Conservation (phyloP, 2,113 vertebrate species). For the Pelusios castaneus region DNA sequence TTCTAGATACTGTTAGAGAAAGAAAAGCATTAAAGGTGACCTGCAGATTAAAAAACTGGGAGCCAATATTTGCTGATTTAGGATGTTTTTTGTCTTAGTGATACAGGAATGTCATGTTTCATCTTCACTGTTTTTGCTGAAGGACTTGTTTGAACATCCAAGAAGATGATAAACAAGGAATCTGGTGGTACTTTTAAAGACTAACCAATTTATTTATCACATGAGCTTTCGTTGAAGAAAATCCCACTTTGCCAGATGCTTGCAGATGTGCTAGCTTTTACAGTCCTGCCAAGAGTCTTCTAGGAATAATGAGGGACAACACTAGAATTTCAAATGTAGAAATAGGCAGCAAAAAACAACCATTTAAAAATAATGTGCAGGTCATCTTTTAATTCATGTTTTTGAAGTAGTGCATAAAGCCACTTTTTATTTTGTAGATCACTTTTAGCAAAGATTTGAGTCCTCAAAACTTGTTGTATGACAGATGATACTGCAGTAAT, state of each 20-base stretch:
- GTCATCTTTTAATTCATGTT: background rate
- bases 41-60: background rate
- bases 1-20: background rate
- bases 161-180: too few relatives aligned
- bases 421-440: background rate
- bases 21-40: background rate
- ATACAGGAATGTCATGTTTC: background rate
- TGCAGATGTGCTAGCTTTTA: background rate
- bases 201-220: too few relatives aligned
- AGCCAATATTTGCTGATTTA: background rate
- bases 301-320: background rate
- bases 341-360: background rate
- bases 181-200: too few relatives aligned
- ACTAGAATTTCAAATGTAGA: background rate
- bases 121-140: background rate
- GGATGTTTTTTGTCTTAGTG: background rate
- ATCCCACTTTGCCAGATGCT: too few relatives aligned
- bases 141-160: background rate
- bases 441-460: background rate
- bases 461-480: background rate
- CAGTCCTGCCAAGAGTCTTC: background rate
- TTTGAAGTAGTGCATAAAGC: background rate
- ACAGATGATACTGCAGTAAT: background rate
- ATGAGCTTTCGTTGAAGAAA: too few relatives aligned
- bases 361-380: background rate